Base-by-base conservation (phyloP, 2,113 vertebrate species). In the Tympanuchus pallidicinctus region DNA sequence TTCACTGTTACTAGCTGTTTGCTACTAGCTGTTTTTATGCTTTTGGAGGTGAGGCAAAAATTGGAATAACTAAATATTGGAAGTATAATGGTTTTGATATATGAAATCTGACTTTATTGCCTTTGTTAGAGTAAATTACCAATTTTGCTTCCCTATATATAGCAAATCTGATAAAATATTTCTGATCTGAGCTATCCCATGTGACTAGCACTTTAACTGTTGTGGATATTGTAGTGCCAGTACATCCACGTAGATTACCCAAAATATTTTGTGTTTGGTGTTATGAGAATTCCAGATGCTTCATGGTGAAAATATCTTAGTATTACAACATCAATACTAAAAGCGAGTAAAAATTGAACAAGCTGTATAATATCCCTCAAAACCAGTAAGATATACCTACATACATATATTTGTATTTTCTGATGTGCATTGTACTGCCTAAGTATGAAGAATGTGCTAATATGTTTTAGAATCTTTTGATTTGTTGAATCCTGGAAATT, bases 231-330 rank as follows among this genome's bases (percentile, higher is more conserved):
- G 52, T 40, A 72, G 56, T 83, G 86, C 82, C 93, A 97, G 45
- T 54, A 36, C 32, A 72, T 18, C 8, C 1, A 27, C 72, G 83
- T 81, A 42, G 75, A 71, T 89, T 83, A 70, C 86, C 25, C 88
- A 84, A 75, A 82, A 69, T 91, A 86, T 88, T 96, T 94, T 92
- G 32, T 73, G 30, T 82, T 96, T 50, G 27, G 40, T 77, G 10
- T 82, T 94, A 86, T 0, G 54, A 84, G 66, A 71, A 88, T 91
- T 95, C 56, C 88, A 93, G 78, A 78, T 67, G 65, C 34, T 80
- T 70, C 84, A 74, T 67, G 54, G 63, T 79, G 40, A 79, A 92
- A 85, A 86, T 88, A 66, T 25, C 45, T 80, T 88, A 36, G 10
- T n/a, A 60, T 86, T 89, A 66, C 56, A 16, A 30, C 22, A n/a